These are phyloP conservation scores for Probaryconus sp. DNA, from an alignment of 1,140 invertebrate genomes.

Conservation along the genomic window DNA sequence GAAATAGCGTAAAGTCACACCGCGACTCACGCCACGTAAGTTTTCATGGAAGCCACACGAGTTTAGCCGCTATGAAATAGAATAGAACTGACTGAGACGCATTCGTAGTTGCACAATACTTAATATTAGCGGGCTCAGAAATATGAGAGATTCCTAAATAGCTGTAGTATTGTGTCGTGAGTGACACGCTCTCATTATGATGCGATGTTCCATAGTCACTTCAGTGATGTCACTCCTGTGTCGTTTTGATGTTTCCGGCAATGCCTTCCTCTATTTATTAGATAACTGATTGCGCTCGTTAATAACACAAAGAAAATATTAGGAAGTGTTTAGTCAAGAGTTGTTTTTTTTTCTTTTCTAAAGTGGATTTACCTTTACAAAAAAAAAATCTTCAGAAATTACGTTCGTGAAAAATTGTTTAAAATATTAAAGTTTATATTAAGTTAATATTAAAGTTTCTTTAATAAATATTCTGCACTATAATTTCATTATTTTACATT, in stretches of 20 bases:
- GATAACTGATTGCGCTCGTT: constrained; percentile 16
- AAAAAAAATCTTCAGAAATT: too few species aligned
- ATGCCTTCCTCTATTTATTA: constrained; percentile 4
- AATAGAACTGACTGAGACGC: constrained; percentile 47
- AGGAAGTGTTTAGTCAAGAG: too few species aligned
- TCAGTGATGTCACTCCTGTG: constrained; percentile 10
- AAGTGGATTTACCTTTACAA: too few species aligned
- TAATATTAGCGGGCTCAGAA: constrained; percentile 53
- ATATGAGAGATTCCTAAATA: constrained; percentile 57
- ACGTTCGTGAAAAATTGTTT: too few species aligned
- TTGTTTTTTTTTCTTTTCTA: neutral
- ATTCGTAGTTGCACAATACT: constrained; percentile 51
- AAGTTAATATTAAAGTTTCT: too few species aligned
- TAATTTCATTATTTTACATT: too few species aligned
- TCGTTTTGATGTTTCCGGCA: constrained; percentile 13
- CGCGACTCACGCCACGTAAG: constrained; percentile 30
- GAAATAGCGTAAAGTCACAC: constrained; percentile 42
- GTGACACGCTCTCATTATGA: constrained; percentile 54
- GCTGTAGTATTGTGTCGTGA: constrained; percentile 46
- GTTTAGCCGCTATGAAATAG: constrained; percentile 41
- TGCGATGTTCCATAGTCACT: constrained; percentile 28
- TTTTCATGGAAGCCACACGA: constrained; percentile 48
- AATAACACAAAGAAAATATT: constrained; percentile 10
- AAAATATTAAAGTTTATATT: too few species aligned
- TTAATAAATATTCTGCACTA: too few species aligned